These are phyloP conservation scores for Pelvicachromis taeniatus DNA, from an alignment of 2,113 vertebrate genomes.

Conservation along the genomic window DNA sequence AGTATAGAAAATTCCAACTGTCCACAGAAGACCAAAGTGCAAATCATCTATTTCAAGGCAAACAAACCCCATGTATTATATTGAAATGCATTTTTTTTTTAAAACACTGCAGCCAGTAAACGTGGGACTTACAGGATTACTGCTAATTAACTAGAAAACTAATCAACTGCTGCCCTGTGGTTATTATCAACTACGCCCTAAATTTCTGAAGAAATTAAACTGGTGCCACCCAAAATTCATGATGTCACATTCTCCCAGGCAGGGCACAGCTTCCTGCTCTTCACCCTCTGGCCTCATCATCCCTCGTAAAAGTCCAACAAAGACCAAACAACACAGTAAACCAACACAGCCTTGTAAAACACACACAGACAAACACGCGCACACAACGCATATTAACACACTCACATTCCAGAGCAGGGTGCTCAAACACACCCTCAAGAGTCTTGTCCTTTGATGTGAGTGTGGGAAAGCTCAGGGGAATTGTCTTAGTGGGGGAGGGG, in stretches of 20 bases:
- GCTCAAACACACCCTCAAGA: slow-evolving; percentile 66
- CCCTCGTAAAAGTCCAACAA: slow-evolving; percentile 64
- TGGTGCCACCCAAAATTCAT: not conserved
- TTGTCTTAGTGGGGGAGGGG: slow-evolving; percentile 45
- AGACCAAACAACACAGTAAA: slow-evolving; percentile 69
- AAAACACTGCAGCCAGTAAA: not conserved
- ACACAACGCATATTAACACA: slow-evolving; percentile 39
- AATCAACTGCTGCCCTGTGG: not conserved
- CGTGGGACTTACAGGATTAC: not conserved
- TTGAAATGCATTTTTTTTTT: not conserved
- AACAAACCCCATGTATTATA: not conserved
- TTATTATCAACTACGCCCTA: not conserved
- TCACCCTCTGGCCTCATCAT: slow-evolving; percentile 43
- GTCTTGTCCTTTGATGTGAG: slow-evolving; percentile 69
- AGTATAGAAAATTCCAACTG: not conserved
- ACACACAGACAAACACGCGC: slow-evolving; percentile 35
- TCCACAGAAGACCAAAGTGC: not conserved
- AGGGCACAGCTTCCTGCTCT: slow-evolving; percentile 24
- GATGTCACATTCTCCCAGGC: slow-evolving; percentile 58
- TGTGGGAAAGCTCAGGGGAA: slow-evolving; percentile 74
- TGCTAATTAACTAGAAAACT: not conserved
- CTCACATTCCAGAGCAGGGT: slow-evolving; percentile 66
- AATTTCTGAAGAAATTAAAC: not conserved
- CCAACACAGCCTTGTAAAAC: slow-evolving; percentile 65
- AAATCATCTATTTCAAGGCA: not conserved